phyloP scores from a whole-genome alignment of 2,888 invertebrate species.

The Drosophila hamatofila region DNA sequence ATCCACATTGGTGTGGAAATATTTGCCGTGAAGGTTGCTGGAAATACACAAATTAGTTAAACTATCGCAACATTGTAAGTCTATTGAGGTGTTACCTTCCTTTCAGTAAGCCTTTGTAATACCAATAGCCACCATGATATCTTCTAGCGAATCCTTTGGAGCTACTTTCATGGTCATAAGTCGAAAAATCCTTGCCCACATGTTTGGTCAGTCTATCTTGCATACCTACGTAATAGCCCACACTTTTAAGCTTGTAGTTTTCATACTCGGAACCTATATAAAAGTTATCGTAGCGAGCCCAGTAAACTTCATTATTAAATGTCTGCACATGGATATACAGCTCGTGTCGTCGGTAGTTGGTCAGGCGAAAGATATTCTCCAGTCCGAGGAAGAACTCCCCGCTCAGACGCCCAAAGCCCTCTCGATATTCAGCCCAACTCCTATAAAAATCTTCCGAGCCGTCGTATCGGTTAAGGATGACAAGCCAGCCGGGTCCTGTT shows the following conservation, averaged over 20 bases:
- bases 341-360: constrained; percentile 1
- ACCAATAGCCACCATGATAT: constrained; percentile 1
- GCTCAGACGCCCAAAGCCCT: not conserved
- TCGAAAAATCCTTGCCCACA: not conserved
- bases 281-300: not conserved
- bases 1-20: rapidly evolving
- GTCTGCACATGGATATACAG: not conserved
- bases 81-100: not conserved
- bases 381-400: not conserved
- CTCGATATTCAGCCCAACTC: not conserved
- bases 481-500: not conserved
- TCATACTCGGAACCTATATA: not conserved
- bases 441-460: not conserved
- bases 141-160: rapidly evolving
- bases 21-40: constrained; percentile 1
- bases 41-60: not conserved
- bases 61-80: not conserved
- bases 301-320: not conserved
- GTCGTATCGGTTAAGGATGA: not conserved
- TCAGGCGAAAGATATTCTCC: not conserved
- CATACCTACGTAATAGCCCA: not conserved
- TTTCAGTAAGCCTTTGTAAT: not conserved
- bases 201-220: not conserved
- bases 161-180: not conserved
- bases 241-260: not conserved